Evolutionary conservation across 1,140 invertebrate genomes (phyloP).

Genomic region (Pollicipes pollicipes): DNA sequence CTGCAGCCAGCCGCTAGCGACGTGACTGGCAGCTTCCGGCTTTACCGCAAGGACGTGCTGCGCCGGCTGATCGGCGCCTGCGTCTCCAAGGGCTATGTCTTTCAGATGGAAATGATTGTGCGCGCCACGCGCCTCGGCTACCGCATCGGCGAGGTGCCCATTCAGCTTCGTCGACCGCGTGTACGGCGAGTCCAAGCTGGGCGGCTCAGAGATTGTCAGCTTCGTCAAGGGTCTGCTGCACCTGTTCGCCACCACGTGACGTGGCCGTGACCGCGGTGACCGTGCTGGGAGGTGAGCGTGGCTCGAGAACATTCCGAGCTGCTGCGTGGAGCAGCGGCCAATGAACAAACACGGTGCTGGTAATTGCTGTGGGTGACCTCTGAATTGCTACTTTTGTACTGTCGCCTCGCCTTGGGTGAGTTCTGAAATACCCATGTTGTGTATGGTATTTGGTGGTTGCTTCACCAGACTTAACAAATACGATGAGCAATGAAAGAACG

Average conservation of each 20-base stretch:
- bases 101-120: slow-evolving; percentile 99
- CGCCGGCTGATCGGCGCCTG: slow-evolving; percentile 70
- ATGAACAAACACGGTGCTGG: too few species aligned
- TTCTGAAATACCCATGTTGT: too few species aligned
- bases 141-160: slow-evolving; percentile 82
- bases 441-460: too few species aligned
- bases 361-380: too few species aligned
- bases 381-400: too few species aligned
- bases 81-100: slow-evolving; percentile 95
- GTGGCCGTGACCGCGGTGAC: too few species aligned
- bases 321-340: too few species aligned
- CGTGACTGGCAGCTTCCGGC: slow-evolving; percentile 93
- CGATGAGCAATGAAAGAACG: too few species aligned
- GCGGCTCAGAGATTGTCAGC: slow-evolving; percentile 87
- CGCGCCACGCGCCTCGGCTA: slow-evolving; percentile 69
- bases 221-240: slow-evolving; percentile 84
- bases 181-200: slow-evolving; percentile 94
- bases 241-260: slow-evolving; percentile 80
- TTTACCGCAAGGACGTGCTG: slow-evolving; percentile 82
- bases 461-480: too few species aligned
- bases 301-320: too few species aligned
- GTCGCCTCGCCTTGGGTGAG: too few species aligned
- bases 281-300: too few species aligned
- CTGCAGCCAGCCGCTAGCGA: slow-evolving; percentile 86
- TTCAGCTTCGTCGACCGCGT: slow-evolving; percentile 95